Evolutionary conservation across 2,113 vertebrate genomes (phyloP), one percentile per base, ranked within the genome.

Genomic region (Actenoides lindsayi): DNA sequence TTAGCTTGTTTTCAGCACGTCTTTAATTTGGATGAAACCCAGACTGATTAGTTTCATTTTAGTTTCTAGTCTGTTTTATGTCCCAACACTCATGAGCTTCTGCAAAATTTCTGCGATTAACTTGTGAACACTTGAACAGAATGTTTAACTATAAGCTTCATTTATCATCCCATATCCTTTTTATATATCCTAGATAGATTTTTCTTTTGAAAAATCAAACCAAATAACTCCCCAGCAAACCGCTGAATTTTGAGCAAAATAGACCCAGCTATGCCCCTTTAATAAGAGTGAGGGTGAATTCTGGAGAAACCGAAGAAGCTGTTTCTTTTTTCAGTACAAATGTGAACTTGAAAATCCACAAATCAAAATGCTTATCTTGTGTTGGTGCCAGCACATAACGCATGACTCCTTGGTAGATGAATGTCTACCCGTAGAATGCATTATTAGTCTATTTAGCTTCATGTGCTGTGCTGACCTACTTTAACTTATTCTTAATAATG

Each of bases 351-450:
- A 86, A 95, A 97, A 93, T 94, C 89, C 94, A 96, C 96, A 96
- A 96, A 97, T 97, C 96, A 96, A 96, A 97, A 92, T 94, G 81
- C 96, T 96, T 97, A 97, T 97, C 97, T 96, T 95, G 79, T 90
- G 41, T 63, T 94, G 73, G 78, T 96, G 97, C 90, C 95, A 95
- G 91, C 60, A 70, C 92, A 94, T 94, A 96, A 97, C 69, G 1
- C 69, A 96, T 85, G 94, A 94, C 94, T 96, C 96, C 89, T 83
- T 92, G 76, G 93, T 94, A 96, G 97, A 97, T 94, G 94, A 93
- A 94, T 97, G 97, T 96, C 96, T 96, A 93, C 87, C 67, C 4
- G 2, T 56, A 90, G 91, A 97, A 95, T 87, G 73, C 84, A 91
- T 96, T 96, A 96, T 97, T 96, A 95, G 76, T 95, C 95, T 94